phyloP scores from a whole-genome alignment of 2,113 vertebrate genomes.

The Alligator mississippiensis region DNA sequence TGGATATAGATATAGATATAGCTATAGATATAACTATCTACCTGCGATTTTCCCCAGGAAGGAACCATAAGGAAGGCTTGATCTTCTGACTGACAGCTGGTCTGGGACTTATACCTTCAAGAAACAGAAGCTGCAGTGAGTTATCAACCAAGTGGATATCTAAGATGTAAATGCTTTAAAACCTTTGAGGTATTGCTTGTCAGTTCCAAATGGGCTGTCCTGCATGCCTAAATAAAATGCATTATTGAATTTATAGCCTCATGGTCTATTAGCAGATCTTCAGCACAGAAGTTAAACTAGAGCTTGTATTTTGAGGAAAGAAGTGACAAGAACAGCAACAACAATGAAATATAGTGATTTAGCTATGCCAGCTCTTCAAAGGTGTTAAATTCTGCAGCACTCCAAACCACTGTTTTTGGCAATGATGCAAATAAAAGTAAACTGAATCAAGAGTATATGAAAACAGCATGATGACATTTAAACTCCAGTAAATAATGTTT shows the following conservation, averaged over 20 bases:
- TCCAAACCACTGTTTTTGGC: neutral
- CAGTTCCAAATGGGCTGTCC: neutral
- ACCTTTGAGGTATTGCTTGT: neutral
- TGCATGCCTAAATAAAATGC: neutral
- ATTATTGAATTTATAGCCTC: neutral
- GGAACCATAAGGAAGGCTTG: neutral
- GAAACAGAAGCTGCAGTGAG: neutral
- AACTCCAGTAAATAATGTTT: constrained; percentile 39
- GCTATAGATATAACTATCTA: too few species aligned
- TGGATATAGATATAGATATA: too few species aligned
- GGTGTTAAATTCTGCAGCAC: neutral
- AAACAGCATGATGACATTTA: constrained; percentile 57
- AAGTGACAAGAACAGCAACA: neutral
- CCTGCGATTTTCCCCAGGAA: neutral
- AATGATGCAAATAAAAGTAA: constrained; percentile 33
- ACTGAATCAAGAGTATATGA: constrained; percentile 34
- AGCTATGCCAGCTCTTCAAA: neutral
- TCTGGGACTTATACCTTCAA: neutral
- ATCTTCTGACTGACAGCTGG: neutral
- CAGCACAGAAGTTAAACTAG: neutral
- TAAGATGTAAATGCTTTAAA: neutral
- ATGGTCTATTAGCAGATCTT: neutral
- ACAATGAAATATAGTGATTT: neutral
- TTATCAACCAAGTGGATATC: neutral
- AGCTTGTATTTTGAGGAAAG: rapidly evolving